A percentile compares a stretch with the other conserved stretches of the same genome.
Evolutionary conservation across 1,140 invertebrate genomes (phyloP).

Genomic region (Whitmania pigra): DNA sequence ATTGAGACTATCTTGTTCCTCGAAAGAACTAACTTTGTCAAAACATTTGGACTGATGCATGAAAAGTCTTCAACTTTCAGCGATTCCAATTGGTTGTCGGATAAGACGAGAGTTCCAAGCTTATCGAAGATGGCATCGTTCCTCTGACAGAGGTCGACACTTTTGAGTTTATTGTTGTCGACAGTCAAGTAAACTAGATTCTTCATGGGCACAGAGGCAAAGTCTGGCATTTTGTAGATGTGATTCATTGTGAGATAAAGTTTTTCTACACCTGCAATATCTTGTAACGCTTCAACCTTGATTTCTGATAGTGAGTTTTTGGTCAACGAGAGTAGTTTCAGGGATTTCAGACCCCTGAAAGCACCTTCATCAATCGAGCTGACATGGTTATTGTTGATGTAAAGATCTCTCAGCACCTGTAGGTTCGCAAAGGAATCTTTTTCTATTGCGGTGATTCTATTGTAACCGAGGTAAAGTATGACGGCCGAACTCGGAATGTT

Average conservation of each 20-base stretch:
- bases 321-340: background rate
- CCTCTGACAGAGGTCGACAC: background rate
- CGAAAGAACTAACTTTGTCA: background rate
- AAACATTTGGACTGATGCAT: background rate
- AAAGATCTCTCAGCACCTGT: background rate
- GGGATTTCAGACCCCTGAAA: background rate
- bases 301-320: background rate
- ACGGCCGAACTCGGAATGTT: background rate
- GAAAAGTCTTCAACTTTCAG: background rate
- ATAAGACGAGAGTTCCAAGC: background rate
- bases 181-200: background rate
- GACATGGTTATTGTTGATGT: background rate
- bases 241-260: background rate
- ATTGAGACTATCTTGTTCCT: background rate
- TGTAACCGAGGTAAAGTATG: background rate
- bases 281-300: background rate
- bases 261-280: background rate
- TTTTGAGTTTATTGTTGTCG: background rate
- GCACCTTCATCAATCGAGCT: background rate
- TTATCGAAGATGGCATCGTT: background rate
- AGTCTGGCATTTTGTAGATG: background rate
- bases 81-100: background rate
- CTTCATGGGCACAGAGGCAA: slow-evolving; percentile 4
- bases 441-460: background rate
- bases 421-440: background rate